Base-by-base conservation (phyloP, 2,113 vertebrate genomes). In the Galeopterus variegatus region DNA sequence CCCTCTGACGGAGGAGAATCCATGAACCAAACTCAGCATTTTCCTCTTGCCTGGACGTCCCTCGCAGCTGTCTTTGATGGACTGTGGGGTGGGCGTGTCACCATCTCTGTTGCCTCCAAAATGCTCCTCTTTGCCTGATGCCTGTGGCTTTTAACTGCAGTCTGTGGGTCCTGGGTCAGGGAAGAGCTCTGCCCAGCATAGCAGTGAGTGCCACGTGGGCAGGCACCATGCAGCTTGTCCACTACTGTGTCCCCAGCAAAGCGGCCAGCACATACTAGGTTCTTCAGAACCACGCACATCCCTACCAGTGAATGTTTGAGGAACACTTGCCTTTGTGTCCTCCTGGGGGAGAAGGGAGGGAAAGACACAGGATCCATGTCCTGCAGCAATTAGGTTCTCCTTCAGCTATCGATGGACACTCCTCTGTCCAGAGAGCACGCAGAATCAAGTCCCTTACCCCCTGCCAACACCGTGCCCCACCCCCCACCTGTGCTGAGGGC, bases 361-460 rank as follows among this genome's bases (percentile, higher is more conserved):
- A 76, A 65, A 60, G 72, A 12, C 2, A 23, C 62, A 84, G 11
- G 45, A 36, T 19, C 31, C 17, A 2, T 13, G 58, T 15, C 48
- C 58, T 65, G 33, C n/a, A 48, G 73, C 50, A 28, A 13, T 50
- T 19, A 18, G 52, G 26, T 15, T 13, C 14, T 79, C 50, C 14
- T 24, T 0, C 17, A 33, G 4, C 3, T 1, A 31, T 23, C 21
- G 50, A 31, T 17, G 1, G 10, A 69, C 14, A 50, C 31, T 14
- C 8, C 26, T 76, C 56, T 69, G 23, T 5, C 31, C 41, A 31
- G 48, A 41, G 36, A 77, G 9, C n/a, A 21, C 24, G 17, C 21
- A 31, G 3, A 21, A 52, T 13, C 17, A 13, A 21, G 24, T 31
- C 56, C 41, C 6, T n/a, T 41, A 18, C 28, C 28, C 28, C 41